Conservation (phyloP, 2,113 vertebrate genomes). For the Setophaga petechia region DNA sequence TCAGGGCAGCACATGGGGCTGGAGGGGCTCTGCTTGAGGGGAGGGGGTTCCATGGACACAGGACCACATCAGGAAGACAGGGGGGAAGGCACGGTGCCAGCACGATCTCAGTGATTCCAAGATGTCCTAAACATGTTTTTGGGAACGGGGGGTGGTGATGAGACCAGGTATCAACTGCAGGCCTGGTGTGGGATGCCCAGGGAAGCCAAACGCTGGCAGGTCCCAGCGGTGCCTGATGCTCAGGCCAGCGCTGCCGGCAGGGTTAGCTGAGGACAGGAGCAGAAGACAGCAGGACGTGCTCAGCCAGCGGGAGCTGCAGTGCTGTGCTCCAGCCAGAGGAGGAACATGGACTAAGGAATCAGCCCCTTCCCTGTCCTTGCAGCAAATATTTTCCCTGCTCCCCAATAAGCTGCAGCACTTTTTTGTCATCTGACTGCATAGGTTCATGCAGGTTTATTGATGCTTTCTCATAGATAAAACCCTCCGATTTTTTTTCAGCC, state of each 20-base stretch:
- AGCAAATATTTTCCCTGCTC: slow-evolving; percentile 27
- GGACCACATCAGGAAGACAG: accelerated
- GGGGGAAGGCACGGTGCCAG: background rate
- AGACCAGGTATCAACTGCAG: background rate
- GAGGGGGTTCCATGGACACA: background rate
- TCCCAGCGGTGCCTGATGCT: background rate
- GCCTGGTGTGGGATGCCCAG: background rate
- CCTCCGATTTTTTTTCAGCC: background rate
- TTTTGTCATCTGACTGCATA: background rate
- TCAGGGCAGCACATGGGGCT: accelerated
- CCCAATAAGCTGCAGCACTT: background rate
- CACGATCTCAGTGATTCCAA: accelerated
- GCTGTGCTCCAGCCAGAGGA: slow-evolving; percentile 50
- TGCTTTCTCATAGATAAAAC: background rate
- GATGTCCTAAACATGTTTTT: background rate
- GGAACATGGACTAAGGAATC: slow-evolving; percentile 33
- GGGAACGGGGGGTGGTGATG: accelerated
- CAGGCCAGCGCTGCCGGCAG: background rate
- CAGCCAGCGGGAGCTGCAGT: slow-evolving; percentile 34
- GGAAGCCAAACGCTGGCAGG: accelerated
- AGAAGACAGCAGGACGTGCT: slow-evolving; percentile 28
- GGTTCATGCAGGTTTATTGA: background rate
- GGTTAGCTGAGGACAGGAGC: slow-evolving; percentile 53
- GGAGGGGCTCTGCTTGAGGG: background rate
- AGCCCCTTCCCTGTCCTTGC: slow-evolving; percentile 4